Conservation (phyloP, 2,797 vertebrate genomes). For the Sebastes dallii region DNA sequence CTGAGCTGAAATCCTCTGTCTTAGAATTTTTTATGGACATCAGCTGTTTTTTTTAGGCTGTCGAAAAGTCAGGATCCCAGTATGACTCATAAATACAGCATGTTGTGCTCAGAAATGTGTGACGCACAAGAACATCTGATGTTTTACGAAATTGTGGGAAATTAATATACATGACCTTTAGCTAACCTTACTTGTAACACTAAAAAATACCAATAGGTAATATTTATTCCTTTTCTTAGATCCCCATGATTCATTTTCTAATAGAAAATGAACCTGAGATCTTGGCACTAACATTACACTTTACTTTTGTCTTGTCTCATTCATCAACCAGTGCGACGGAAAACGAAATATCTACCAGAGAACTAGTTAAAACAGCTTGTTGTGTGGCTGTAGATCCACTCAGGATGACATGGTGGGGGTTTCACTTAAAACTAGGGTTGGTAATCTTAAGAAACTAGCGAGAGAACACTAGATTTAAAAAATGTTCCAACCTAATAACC, state of each 20-base stretch:
- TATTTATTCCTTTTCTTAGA: background rate
- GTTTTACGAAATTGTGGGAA: background rate
- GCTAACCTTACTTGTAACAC: background rate
- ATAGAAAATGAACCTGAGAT: background rate
- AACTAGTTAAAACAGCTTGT: background rate
- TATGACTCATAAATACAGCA: slow-evolving; percentile 32
- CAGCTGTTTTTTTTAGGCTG: background rate
- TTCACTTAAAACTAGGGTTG: too few species aligned
- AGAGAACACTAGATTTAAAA: too few species aligned
- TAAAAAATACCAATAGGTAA: too few species aligned
- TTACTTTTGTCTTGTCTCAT: background rate
- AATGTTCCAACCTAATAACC: too few species aligned
- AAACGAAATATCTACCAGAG: background rate
- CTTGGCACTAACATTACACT: background rate
- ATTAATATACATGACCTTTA: background rate
- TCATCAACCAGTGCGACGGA: background rate
- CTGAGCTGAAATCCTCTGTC: background rate
- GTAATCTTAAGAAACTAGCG: too few species aligned
- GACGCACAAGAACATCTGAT: background rate
- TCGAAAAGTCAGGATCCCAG: slow-evolving; percentile 18
- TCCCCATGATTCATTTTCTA: background rate
- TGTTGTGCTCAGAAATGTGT: background rate
- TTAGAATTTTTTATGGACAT: background rate
- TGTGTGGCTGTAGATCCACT: background rate
- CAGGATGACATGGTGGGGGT: background rate